These are phyloP conservation scores for Cyanocitta stelleri DNA, from an alignment of 2,113 vertebrate genomes.

Conservation along the genomic window DNA sequence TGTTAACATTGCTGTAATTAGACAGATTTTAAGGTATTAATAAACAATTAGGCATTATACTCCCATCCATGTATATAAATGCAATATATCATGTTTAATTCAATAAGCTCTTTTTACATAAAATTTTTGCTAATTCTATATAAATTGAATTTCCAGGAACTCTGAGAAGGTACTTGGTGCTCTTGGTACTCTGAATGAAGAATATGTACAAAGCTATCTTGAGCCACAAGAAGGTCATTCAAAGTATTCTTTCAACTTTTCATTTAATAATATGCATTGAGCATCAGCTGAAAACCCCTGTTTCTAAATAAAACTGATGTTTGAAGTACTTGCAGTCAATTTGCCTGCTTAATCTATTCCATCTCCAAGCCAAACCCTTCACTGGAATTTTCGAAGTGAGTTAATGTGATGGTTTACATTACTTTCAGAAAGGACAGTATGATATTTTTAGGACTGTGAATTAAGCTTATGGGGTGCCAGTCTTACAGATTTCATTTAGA, in stretches of 20 bases:
- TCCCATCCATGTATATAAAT: background rate
- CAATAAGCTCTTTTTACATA: background rate
- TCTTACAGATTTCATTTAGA: constrained; percentile 8
- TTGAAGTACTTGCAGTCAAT: background rate
- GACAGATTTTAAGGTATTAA: background rate
- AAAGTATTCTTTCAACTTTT: background rate
- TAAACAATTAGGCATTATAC: background rate
- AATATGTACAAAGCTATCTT: background rate
- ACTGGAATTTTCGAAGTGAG: background rate
- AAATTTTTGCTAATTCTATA: background rate
- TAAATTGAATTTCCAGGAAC: background rate
- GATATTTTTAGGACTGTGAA: constrained; percentile 28
- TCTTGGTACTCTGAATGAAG: background rate
- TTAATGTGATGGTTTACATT: constrained; percentile 8
- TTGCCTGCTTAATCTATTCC: background rate
- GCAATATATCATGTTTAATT: background rate
- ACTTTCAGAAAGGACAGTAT: constrained; percentile 13
- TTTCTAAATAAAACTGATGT: background rate
- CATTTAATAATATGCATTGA: background rate
- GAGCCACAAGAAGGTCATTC: background rate
- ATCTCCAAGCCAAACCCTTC: background rate
- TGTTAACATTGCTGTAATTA: background rate
- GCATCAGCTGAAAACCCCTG: background rate
- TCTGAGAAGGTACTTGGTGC: background rate
- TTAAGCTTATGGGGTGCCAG: background rate